Evolutionary conservation across 2,888 invertebrate species (phyloP).

Genomic region (Chloromyia formosa): DNA sequence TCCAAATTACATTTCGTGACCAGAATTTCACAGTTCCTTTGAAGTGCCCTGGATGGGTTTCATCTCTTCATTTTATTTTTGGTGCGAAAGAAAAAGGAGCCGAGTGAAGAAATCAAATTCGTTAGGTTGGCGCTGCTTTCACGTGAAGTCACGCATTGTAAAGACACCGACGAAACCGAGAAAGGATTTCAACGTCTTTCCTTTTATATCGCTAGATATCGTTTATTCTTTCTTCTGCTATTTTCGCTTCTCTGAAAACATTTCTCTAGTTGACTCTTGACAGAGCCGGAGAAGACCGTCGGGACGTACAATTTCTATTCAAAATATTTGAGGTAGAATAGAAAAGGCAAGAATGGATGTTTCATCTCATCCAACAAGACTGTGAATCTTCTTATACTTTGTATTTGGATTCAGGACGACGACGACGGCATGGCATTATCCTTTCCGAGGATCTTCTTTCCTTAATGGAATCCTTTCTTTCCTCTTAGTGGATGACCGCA

Average conservation of each 20-base stretch:
- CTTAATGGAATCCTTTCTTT: not conserved
- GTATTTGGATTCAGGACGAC: too few relatives aligned
- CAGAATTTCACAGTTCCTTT: slow-evolving; percentile 17
- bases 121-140: slow-evolving; percentile 14
- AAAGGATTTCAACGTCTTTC: not conserved
- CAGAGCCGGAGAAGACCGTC: not conserved
- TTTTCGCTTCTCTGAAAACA: too few relatives aligned
- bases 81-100: too few relatives aligned
- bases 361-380: slow-evolving; percentile 28
- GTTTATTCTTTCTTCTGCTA: not conserved
- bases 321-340: slow-evolving; percentile 38
- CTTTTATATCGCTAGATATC: not conserved
- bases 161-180: not conserved
- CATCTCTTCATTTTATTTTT: not conserved
- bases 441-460: slow-evolving; percentile 3
- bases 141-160: slow-evolving; percentile 4
- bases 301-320: slow-evolving; percentile 33
- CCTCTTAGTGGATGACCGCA: not conserved
- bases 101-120: not conserved
- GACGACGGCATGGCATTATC: not conserved
- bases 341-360: slow-evolving; percentile 21
- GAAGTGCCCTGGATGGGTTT: not conserved
- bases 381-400: not conserved
- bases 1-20: slow-evolving; percentile 25
- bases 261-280: not conserved